Percentiles rank a stretch among this genome's conserved stretches.
phyloP scores from a whole-genome alignment of 2,797 vertebrate species.

The Squalus acanthias region DNA sequence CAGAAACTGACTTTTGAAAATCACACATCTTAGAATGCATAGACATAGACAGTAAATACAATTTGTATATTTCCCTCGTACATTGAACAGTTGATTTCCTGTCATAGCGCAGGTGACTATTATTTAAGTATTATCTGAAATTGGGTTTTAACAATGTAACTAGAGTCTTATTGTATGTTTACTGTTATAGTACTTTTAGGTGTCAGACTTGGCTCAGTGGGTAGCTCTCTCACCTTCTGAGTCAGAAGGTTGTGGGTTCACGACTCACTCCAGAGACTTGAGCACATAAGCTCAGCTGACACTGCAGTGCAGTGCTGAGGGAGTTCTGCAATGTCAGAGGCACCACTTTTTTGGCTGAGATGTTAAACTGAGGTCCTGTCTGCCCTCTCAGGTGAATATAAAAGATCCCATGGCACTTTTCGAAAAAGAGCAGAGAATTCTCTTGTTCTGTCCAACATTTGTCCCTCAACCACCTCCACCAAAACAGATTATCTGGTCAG shows the following conservation, averaged over 20 bases:
- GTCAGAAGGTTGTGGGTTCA: not conserved
- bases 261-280: not conserved
- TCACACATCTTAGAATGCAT: not conserved
- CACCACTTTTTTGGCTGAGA: not conserved
- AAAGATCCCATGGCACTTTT: not conserved
- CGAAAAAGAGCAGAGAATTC: not conserved
- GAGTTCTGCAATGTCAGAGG: not conserved
- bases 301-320: not conserved
- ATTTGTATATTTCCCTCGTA: not conserved
- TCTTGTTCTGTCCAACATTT: not conserved
- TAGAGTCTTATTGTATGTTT: too few species aligned
- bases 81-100: not conserved
- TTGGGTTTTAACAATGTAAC: too few species aligned
- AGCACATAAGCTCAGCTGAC: too few species aligned
- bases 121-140: not conserved
- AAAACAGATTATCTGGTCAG: not conserved
- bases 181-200: not conserved
- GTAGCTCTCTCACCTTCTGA: not conserved
- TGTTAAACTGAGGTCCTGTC: not conserved
- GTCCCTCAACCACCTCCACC: not conserved
- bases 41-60: not conserved
- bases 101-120: not conserved
- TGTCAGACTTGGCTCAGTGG: not conserved
- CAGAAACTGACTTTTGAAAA: not conserved
- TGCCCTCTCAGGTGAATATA: not conserved